A percentile compares a stretch with the other conserved stretches of the same genome.
Conservation (phyloP, 1,140 invertebrate genomes). For the Notospermus geniculatus region DNA sequence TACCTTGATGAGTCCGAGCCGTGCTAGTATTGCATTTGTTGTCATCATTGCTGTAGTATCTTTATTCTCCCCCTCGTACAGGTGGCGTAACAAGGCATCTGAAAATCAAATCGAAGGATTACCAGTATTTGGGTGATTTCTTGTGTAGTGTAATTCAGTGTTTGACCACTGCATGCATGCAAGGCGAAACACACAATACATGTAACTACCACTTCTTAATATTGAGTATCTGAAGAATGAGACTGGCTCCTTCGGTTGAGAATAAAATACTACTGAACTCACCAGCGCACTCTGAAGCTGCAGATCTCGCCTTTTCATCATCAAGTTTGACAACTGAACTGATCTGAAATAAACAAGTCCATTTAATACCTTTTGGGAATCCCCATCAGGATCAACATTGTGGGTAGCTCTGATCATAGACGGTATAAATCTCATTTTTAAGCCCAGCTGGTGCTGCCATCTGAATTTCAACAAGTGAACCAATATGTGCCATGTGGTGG, state of each 20-base stretch:
- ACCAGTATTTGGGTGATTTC: too few relatives aligned
- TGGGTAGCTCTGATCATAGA: too few relatives aligned
- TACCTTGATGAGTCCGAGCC: conserved; percentile 71
- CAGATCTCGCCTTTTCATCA: conserved; percentile 59
- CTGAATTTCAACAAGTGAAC: too few relatives aligned
- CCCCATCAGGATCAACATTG: too few relatives aligned
- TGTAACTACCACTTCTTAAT: background rate
- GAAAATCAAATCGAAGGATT: too few relatives aligned
- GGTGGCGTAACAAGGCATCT: conserved; percentile 62
- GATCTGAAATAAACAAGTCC: conserved; percentile 39
- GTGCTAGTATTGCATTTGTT: conserved; percentile 67
- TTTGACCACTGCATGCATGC: background rate
- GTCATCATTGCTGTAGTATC: conserved; percentile 59
- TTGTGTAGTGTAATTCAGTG: too few relatives aligned
- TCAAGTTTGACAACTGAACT: conserved; percentile 60
- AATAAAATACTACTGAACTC: background rate
- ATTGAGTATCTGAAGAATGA: too few relatives aligned
- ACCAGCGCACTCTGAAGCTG: conserved; percentile 58
- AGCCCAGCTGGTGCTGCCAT: too few relatives aligned
- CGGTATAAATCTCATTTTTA: too few relatives aligned
- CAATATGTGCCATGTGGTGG: conserved; percentile 6
- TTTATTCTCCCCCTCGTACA: conserved; percentile 60
- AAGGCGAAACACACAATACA: background rate
- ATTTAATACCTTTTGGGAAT: too few relatives aligned
- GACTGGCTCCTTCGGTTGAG: too few relatives aligned